phyloP scores from a whole-genome alignment of 2,888 invertebrate genomes.

The Halictus quadricinctus region DNA sequence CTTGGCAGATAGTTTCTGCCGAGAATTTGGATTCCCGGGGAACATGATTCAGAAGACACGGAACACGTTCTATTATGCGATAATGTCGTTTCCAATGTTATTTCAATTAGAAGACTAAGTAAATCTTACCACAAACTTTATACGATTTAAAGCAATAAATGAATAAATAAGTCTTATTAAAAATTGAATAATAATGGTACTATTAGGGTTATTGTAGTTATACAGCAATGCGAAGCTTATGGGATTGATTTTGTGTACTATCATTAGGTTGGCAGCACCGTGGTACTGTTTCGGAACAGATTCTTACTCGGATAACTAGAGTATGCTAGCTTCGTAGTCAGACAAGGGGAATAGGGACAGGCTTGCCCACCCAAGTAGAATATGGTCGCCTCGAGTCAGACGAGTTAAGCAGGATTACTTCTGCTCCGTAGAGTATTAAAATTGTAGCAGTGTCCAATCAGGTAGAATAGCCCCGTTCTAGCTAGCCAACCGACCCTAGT shows the following conservation, averaged over 20 bases:
- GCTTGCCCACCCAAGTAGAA: constrained; percentile 4
- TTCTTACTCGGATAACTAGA: not conserved
- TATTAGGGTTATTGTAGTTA: not conserved
- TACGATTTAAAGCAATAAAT: too few relatives aligned
- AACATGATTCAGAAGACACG: too few relatives aligned
- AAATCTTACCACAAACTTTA: too few relatives aligned
- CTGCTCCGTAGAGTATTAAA: constrained; percentile 17
- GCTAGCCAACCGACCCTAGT: constrained; percentile 3
- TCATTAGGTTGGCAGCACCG: not conserved
- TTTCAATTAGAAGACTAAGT: too few relatives aligned
- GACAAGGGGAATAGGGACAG: not conserved
- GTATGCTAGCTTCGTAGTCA: not conserved
- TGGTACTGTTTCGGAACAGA: not conserved
- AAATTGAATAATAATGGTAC: not conserved
- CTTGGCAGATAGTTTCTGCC: too few relatives aligned
- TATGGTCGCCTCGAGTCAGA: constrained; percentile 18
- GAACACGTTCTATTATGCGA: too few relatives aligned
- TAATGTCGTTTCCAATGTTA: too few relatives aligned
- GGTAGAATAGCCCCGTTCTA: constrained; percentile 4
- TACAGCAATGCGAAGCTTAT: not conserved
- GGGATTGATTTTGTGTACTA: not conserved
- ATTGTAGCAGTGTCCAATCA: not conserved
- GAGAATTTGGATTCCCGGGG: too few relatives aligned
- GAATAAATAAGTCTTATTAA: too few relatives aligned
- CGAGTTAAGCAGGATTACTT: not conserved